These are phyloP conservation scores for Eupithecia subfuscata DNA, from an alignment of 2,888 invertebrate species.

Conservation along the genomic window DNA sequence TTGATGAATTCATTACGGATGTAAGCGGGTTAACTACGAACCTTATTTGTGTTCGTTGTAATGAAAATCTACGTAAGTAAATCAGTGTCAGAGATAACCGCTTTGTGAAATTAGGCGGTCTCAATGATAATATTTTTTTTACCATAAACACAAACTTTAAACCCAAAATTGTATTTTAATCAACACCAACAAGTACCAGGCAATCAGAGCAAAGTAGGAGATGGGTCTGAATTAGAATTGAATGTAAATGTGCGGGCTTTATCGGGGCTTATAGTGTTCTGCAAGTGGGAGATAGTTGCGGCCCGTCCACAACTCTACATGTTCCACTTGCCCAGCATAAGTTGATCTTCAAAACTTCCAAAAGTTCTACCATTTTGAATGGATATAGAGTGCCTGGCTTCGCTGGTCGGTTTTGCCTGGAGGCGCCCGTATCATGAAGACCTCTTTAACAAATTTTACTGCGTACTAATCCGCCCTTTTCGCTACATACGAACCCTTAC, in stretches of 20 bases:
- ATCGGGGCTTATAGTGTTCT: constrained; percentile 85
- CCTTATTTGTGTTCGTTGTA: too few species aligned
- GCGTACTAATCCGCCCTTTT: constrained; percentile 78
- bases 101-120: background rate
- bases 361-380: background rate
- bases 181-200: constrained; percentile 76
- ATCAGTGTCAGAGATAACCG: background rate
- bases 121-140: background rate
- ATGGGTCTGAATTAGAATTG: constrained; percentile 82
- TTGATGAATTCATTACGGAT: too few species aligned
- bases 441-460: constrained; percentile 83
- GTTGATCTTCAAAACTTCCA: constrained; percentile 37
- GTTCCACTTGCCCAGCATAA: constrained; percentile 54
- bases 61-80: background rate
- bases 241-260: constrained; percentile 86
- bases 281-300: constrained; percentile 80
- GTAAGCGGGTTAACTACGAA: too few species aligned
- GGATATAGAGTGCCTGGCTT: constrained; percentile 47
- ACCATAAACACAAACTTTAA: constrained; percentile 25
- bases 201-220: constrained; percentile 77
- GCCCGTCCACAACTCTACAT: constrained; percentile 68
- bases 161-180: constrained; percentile 71
- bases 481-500: constrained; percentile 67
- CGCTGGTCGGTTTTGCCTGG: constrained; percentile 58
- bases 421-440: constrained; percentile 72